These are phyloP conservation scores for Heteronetta atricapilla DNA, from an alignment of 2,113 vertebrate genomes.

Conservation along the genomic window DNA sequence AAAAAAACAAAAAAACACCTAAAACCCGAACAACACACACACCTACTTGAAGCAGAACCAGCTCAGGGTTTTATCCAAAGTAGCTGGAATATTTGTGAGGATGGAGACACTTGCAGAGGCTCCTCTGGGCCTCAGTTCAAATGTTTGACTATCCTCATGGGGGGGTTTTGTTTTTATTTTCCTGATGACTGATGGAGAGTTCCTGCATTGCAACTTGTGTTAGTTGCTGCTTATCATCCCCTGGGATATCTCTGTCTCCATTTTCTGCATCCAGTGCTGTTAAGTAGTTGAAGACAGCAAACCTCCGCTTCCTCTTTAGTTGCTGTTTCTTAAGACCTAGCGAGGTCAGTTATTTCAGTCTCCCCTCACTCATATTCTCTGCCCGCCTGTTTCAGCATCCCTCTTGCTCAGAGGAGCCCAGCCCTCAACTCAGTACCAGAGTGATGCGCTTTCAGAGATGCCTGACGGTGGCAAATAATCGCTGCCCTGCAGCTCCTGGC, in stretches of 20 bases:
- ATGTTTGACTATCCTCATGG: background rate
- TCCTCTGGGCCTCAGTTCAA: background rate
- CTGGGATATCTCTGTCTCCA: background rate
- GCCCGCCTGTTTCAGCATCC: background rate
- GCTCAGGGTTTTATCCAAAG: background rate
- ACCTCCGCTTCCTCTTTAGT: background rate
- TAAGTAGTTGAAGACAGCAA: background rate
- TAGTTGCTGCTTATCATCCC: background rate
- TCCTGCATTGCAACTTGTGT: background rate
- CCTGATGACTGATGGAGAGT: background rate
- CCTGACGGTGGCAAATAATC: background rate
- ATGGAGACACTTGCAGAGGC: background rate
- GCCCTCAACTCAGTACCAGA: background rate
- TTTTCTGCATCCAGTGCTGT: background rate
- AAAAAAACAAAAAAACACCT: no score
- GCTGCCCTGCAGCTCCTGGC: background rate
- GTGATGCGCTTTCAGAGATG: background rate
- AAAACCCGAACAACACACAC: no score
- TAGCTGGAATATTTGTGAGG: background rate
- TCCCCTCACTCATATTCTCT: background rate
- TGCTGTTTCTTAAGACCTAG: background rate
- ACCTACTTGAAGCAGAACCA: no score
- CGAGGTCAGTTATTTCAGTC: background rate
- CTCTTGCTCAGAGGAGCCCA: background rate
- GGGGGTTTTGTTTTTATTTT: background rate